phyloP scores from a whole-genome alignment of 2,888 invertebrate genomes.

The Clostera curtula region DNA sequence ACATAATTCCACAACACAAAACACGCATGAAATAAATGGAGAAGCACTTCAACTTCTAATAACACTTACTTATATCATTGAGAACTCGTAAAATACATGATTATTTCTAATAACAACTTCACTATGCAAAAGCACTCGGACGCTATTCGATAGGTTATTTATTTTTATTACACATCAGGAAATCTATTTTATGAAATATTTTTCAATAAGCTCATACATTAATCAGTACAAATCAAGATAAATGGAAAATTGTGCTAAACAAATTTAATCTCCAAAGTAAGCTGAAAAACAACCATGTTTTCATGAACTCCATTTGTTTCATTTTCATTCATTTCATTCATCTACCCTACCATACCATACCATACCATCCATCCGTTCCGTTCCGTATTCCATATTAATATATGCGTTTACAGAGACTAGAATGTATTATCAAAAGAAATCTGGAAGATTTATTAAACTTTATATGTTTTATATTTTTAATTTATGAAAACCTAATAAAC shows the following conservation, averaged over 20 bases:
- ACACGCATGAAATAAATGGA: slow-evolving; percentile 10
- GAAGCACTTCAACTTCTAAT: slow-evolving; percentile 22
- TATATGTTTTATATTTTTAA: too few relatives aligned
- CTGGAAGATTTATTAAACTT: too few relatives aligned
- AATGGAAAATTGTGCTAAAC: slow-evolving; percentile 35
- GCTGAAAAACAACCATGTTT: slow-evolving; percentile 75
- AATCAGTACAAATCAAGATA: slow-evolving; percentile 27
- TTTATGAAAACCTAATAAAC: too few relatives aligned
- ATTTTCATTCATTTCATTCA: too few relatives aligned
- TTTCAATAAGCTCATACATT: slow-evolving; percentile 30
- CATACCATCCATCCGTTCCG: too few relatives aligned
- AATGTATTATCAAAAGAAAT: too few relatives aligned
- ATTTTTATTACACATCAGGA: slow-evolving; percentile 39
- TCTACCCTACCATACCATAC: too few relatives aligned
- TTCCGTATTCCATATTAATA: too few relatives aligned
- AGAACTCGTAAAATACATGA: slow-evolving; percentile 51
- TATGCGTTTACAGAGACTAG: too few relatives aligned
- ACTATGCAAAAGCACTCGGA: slow-evolving; percentile 51
- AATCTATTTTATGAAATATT: slow-evolving; percentile 27
- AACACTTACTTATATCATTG: slow-evolving; percentile 62
- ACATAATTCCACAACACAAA: slow-evolving; percentile 7
- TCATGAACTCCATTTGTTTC: slow-evolving; percentile 52
- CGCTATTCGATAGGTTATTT: slow-evolving; percentile 58
- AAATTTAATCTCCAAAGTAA: slow-evolving; percentile 53
- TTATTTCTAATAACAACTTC: slow-evolving; percentile 51